Base-by-base conservation (phyloP, 2,113 vertebrate genomes). In the Erythrocercus mccallii region DNA sequence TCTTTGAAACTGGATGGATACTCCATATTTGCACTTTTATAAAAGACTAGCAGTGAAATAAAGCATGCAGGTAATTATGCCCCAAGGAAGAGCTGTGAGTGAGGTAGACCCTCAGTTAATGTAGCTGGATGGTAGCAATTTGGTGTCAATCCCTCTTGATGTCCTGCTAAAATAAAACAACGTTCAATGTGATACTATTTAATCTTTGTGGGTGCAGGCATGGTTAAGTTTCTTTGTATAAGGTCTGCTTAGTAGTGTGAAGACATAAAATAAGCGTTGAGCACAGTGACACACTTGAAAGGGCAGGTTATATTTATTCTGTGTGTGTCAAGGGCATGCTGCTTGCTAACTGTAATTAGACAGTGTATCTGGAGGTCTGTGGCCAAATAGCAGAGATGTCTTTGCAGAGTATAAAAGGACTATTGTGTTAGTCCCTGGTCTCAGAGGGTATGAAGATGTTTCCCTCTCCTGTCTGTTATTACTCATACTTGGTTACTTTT, bases 281-380 rank as follows among this genome's bases (percentile, higher is more conserved):
- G 69, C 76, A 69, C 44, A 38, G 92, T 50, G 82, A 70, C 76
- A 82, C 86, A 68, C 92, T 96, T 74, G 90, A 93, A 94, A 96
- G 86, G 60, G 88, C 90, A 90, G 90, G 80, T 96, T 96, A 50
- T 96, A 95, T 96, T 96, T 92, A 93, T 86, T 92, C 86, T 69
- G 45, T 86, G 82, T 60, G 57, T 91, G 90, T 96, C 95, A 96
- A 97, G 94, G 93, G 76, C 90, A 61, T 53, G 61, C 80, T 61
- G 86, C 88, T 92, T 38, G 65, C 90, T 96, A 94, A 72, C 92
- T 92, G 86, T 87, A 96, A 92, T 95, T 95, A 93, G 76, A 58
- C 42, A 66, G 88, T 57, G 83, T 84, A 88, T 90, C 86, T 92
- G 88, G 76, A 92, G 65, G 76, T 86, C 93, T 90, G 60, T 2